These are phyloP conservation scores for Brachionus plicatilis DNA, from an alignment of 1,140 invertebrate species.

Conservation along the genomic window DNA sequence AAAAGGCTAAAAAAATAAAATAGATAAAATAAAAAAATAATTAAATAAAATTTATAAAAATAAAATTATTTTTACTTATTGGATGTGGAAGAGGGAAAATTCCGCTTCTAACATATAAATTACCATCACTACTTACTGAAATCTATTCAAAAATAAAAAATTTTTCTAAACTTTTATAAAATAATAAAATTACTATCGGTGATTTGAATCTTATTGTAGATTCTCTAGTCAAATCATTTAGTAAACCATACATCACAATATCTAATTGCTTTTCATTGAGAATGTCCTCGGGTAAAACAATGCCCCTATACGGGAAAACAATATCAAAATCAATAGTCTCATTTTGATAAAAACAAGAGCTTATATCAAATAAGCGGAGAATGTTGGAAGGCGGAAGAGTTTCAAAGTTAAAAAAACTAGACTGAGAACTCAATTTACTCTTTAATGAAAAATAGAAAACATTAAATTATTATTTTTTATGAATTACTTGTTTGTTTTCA, in stretches of 20 bases:
- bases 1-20: neutral
- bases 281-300: neutral
- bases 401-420: constrained; percentile 34
- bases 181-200: neutral
- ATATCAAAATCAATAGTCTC: neutral
- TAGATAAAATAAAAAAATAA: neutral
- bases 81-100: neutral
- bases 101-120: neutral
- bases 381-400: neutral
- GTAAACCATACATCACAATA: neutral
- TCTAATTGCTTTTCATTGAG: neutral
- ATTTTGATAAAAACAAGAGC: neutral
- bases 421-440: constrained; percentile 8
- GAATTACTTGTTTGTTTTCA: neutral
- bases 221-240: neutral
- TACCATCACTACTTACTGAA: constrained; percentile 19
- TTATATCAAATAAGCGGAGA: neutral
- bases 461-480: neutral
- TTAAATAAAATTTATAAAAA: neutral
- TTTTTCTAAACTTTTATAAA: neutral
- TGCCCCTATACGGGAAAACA: neutral
- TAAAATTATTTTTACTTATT: constrained; percentile 8
- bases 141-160: neutral
- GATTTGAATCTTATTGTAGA: neutral
- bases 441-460: neutral